phyloP scores from a whole-genome alignment of 2,113 vertebrate species.

The Hydropotes inermis region DNA sequence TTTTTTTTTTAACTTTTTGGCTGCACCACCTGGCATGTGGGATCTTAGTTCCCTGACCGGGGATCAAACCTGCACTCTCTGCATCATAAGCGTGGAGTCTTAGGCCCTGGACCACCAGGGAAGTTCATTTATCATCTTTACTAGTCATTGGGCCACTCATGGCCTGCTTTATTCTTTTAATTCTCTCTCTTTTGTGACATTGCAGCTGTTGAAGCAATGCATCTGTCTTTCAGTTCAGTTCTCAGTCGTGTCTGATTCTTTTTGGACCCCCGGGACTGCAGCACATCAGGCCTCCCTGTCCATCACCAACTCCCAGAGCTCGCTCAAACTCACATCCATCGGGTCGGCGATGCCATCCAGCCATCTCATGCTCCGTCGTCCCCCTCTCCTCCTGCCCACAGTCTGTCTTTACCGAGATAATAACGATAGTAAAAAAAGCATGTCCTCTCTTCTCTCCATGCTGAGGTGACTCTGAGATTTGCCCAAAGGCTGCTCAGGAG shows the following conservation, averaged over 20 bases:
- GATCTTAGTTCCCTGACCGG: neutral
- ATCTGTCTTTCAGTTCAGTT: neutral
- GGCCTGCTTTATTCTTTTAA: rapidly evolving
- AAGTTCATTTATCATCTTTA: neutral
- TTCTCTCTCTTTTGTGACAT: neutral
- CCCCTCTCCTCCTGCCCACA: neutral
- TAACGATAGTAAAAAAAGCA: neutral
- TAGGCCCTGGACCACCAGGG: neutral
- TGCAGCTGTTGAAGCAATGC: neutral
- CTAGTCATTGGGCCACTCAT: rapidly evolving
- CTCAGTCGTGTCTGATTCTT: neutral
- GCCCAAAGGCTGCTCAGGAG: too few relatives aligned
- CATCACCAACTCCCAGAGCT: neutral
- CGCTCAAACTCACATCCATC: neutral
- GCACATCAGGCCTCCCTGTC: neutral
- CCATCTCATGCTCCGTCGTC: neutral
- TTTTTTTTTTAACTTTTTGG: neutral
- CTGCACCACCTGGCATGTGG: neutral
- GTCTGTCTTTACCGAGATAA: neutral
- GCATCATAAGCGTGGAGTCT: neutral
- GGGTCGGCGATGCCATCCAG: neutral
- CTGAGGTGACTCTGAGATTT: neutral
- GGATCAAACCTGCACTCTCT: neutral
- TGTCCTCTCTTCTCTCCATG: neutral
- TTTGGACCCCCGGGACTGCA: neutral